Evolutionary conservation across 2,888 invertebrate species (phyloP).

Genomic region (Ypsolopha scabrella): DNA sequence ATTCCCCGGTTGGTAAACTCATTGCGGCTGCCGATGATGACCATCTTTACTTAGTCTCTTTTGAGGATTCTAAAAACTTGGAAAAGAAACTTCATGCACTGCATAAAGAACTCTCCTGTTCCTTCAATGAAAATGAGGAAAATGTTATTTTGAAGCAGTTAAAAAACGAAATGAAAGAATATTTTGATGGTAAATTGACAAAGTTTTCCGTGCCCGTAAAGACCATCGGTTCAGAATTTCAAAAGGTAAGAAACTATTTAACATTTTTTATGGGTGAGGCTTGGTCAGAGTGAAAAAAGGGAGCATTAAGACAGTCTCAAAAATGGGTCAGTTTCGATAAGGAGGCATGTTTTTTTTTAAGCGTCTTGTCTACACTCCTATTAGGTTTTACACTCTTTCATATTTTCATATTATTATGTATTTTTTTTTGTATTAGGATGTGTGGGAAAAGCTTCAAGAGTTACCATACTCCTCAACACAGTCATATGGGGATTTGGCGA

Average conservation of each 20-base stretch:
- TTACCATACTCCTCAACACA: conserved; percentile 47
- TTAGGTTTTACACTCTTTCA: no score
- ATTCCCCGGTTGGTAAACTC: conserved; percentile 38
- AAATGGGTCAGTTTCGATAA: no score
- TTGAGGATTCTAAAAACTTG: conserved; percentile 42
- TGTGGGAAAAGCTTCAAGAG: conserved; percentile 44
- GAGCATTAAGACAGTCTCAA: no score
- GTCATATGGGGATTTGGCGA: conserved; percentile 48
- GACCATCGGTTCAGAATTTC: conserved; percentile 49
- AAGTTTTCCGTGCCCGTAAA: conserved; percentile 44
- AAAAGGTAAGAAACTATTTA: conserved; percentile 31
- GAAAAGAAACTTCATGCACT: conserved; percentile 32
- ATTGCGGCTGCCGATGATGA: conserved; percentile 40
- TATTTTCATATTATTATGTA: no score
- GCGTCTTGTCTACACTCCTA: no score
- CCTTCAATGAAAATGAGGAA: conserved; percentile 23
- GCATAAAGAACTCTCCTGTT: conserved; percentile 24
- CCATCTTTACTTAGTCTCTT: conserved; percentile 22
- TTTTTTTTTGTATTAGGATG: conserved; percentile 27
- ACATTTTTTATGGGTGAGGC: no score
- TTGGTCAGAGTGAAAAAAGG: no score
- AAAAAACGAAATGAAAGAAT: conserved; percentile 10
- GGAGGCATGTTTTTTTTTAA: no score
- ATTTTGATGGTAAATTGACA: conserved; percentile 24
- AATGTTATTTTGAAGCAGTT: conserved; percentile 21